phyloP scores from a whole-genome alignment of 2,888 invertebrate species.

The Mactromeris polynyma region DNA sequence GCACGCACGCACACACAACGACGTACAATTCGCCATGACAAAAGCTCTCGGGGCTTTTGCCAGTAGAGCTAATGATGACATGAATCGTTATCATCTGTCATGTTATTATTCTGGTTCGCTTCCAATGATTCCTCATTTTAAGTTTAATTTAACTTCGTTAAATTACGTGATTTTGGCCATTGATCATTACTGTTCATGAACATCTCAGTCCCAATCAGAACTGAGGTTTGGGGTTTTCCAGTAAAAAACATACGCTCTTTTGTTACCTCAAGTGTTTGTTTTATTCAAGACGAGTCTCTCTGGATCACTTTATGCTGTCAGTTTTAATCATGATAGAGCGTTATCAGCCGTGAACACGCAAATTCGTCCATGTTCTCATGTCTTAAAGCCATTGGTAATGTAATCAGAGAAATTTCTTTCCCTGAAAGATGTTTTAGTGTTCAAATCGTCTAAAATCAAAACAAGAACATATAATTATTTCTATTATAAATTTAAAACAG shows the following conservation, averaged over 20 bases:
- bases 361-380: neutral
- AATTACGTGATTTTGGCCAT: too few relatives aligned
- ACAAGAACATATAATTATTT: neutral
- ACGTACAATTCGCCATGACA: too few relatives aligned
- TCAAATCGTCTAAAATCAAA: neutral
- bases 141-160: too few relatives aligned
- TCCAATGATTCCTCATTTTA: too few relatives aligned
- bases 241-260: neutral
- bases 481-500: neutral
- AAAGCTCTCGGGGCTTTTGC: too few relatives aligned
- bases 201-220: too few relatives aligned
- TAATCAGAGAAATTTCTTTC: neutral
- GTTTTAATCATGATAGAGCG: neutral
- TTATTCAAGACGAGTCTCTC: neutral
- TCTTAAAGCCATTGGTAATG: neutral
- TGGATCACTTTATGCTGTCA: neutral
- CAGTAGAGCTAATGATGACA: too few relatives aligned
- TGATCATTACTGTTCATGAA: too few relatives aligned
- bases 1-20: too few relatives aligned
- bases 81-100: too few relatives aligned
- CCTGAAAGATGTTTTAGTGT: neutral
- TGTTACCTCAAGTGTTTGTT: neutral
- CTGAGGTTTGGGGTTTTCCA: too few relatives aligned
- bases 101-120: too few relatives aligned
- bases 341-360: neutral